phyloP scores from a whole-genome alignment of 37 sponge, comb jelly and placozoan species.

The Oscarella lobularis region DNA sequence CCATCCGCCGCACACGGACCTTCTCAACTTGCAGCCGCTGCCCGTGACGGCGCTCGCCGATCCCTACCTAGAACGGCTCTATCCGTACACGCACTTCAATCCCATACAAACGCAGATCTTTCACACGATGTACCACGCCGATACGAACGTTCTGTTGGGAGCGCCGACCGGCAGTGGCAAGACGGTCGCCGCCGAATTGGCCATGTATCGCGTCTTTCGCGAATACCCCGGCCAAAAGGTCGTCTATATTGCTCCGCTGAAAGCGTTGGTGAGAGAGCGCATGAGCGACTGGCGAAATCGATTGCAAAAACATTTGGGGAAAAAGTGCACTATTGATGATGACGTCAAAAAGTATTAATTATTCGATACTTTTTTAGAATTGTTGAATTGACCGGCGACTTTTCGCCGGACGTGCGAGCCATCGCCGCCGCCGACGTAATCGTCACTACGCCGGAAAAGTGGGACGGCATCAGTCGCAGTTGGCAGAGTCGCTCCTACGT shows the following conservation, averaged over 20 bases:
- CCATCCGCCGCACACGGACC: constrained; percentile 91
- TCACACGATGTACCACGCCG: constrained; percentile 92
- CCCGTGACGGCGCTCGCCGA: constrained; percentile 64
- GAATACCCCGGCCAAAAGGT: constrained; percentile 63
- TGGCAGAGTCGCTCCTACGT: constrained; percentile 94
- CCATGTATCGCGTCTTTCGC: constrained; percentile 78
- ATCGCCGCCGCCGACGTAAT: constrained; percentile 86
- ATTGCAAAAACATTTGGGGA: constrained; percentile 58
- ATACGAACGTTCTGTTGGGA: constrained; percentile 80
- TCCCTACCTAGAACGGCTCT: constrained; percentile 42
- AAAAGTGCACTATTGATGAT: constrained; percentile 51
- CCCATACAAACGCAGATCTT: constrained; percentile 94
- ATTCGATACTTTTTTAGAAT: constrained; percentile 28
- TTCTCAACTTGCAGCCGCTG: constrained; percentile 92
- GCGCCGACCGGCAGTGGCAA: constrained; percentile 98
- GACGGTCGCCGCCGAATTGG: constrained; percentile 97
- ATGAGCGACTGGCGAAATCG: constrained; percentile 80
- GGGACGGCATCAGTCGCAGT: constrained; percentile 94
- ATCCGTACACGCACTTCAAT: constrained; percentile 79
- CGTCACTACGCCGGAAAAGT: constrained; percentile 99
- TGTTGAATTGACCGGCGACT: constrained; percentile 95
- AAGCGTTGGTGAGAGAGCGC: constrained; percentile 93
- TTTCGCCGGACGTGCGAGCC: constrained; percentile 82
- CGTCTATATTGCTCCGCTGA: constrained; percentile 97
- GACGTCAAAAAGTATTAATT: neutral